Base-by-base conservation (phyloP, 2,797 vertebrate species). In the Typhlichthys subterraneus region DNA sequence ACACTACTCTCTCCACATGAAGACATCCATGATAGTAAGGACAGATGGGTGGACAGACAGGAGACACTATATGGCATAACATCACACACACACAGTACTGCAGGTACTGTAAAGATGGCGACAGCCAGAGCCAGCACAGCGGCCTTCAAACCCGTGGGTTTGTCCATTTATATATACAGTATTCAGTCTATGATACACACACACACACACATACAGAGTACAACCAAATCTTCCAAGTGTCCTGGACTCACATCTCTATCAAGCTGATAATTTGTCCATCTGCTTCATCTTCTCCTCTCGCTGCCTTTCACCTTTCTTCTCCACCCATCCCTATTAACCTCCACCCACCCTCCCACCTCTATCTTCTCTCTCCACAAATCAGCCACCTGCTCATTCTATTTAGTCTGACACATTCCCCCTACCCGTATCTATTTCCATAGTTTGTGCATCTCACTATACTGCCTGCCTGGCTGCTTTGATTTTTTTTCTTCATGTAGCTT, bases 381-480 rank as follows among this genome's bases (percentile, higher is more conserved):
- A 75, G 75, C 80, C 86, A 82, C 82, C 85, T 87, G 85, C 79
- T 88, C 81, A 60, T 81, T 75, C 79, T 69, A 71, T 78, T 80
- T 61, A 73, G 15, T 63, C 57, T 48, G 61, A 77, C 77, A 23
- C 19, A 23, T 23, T 65, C 63, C 84, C 84, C 69, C 72, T 65
- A 75, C 65, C 62, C 73, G 76, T 60, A 76, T 82, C 67, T 57
- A 61, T 83, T 72, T 72, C 64, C 59, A 71, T 70, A 56, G 65
- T 77, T 81, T 59, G 61, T 23, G 17, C 51, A 48, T 67, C 31
- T 33, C 74, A 49, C 54, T 33, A 8, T 11, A 48, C 46, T 48
- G 46, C 8, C 45, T 59, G 47, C 17, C 29, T 56, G 10, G 64
- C 63, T 2, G 11, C 61, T 23, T 33, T 23, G 19, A 33, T 67